phyloP scores from a whole-genome alignment of 2,797 vertebrate species.

The Chaetodon trifasciatus region DNA sequence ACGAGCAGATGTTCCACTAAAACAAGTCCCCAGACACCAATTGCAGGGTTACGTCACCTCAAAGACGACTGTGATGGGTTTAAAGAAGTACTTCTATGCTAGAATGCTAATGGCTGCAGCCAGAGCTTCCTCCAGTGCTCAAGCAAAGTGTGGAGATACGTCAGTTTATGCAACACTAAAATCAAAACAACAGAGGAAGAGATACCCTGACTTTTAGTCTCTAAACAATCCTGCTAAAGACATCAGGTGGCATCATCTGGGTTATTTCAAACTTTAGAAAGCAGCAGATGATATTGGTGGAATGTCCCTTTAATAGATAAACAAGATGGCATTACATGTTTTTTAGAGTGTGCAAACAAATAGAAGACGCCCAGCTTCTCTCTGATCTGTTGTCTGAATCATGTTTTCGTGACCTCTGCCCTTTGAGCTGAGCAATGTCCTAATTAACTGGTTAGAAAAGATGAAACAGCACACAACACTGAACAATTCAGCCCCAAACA shows the following conservation, averaged over 20 bases:
- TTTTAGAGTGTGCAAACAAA: neutral
- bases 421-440: conserved; percentile 4
- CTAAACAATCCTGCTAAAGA: no score
- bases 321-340: neutral
- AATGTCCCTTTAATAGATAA: neutral
- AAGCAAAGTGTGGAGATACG: no score
- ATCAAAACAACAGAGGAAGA: neutral
- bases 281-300: neutral
- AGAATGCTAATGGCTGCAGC: no score
- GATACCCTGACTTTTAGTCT: neutral
- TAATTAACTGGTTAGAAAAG: conserved; percentile 52
- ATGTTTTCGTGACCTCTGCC: conserved; percentile 39
- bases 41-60: no score
- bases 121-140: no score
- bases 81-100: no score
- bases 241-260: neutral
- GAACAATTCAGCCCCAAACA: conserved; percentile 15
- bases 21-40: no score
- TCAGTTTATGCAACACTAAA: neutral
- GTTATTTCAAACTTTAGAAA: neutral
- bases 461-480: conserved; percentile 21
- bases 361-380: neutral
- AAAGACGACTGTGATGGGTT: no score
- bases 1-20: no score
- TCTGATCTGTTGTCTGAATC: conserved; percentile 28